A percentile compares a stretch with the other conserved stretches of the same genome.
phyloP scores from a whole-genome alignment of 2,888 invertebrate species.

The Pinctada fucata region DNA sequence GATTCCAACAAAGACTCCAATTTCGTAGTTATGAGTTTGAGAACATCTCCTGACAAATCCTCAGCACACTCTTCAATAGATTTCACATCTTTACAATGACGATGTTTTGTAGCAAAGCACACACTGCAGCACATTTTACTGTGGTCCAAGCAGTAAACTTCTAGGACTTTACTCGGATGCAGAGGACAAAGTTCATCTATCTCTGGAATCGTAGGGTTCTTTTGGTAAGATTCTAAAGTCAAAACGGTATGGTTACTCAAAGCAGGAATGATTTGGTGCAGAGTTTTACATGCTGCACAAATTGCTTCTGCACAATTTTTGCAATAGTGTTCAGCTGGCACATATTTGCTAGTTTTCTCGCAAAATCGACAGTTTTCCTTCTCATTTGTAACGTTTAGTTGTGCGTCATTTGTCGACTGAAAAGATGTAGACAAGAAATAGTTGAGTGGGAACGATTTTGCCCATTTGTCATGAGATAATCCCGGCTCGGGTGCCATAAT shows the following conservation, averaged over 20 bases:
- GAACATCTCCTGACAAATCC: not conserved
- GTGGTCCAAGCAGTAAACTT: slow-evolving; percentile 18
- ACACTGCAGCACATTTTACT: slow-evolving; percentile 9
- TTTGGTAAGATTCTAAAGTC: not conserved
- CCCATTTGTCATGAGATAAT: not conserved
- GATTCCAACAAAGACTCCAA: not conserved
- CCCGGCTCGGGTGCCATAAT: not conserved
- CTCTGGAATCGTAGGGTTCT: not conserved
- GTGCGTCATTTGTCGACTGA: not conserved
- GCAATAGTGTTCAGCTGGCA: slow-evolving; percentile 8
- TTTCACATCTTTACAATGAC: not conserved
- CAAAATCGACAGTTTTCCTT: slow-evolving; percentile 4
- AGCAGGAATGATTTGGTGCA: not conserved
- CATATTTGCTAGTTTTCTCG: not conserved
- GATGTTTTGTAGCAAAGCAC: slow-evolving; percentile 10
- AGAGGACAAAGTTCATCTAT: not conserved
- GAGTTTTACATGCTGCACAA: slow-evolving; percentile 17
- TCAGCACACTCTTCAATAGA: not conserved
- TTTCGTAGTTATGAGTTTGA: not conserved
- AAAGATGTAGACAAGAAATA: not conserved
- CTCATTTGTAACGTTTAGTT: not conserved
- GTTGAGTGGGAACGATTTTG: slow-evolving; percentile 3
- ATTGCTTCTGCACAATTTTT: slow-evolving; percentile 17
- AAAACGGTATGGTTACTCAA: not conserved
- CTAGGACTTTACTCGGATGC: not conserved